These are phyloP conservation scores for Takifugu ocellatus DNA, from an alignment of 2,797 vertebrate genomes.

Conservation along the genomic window DNA sequence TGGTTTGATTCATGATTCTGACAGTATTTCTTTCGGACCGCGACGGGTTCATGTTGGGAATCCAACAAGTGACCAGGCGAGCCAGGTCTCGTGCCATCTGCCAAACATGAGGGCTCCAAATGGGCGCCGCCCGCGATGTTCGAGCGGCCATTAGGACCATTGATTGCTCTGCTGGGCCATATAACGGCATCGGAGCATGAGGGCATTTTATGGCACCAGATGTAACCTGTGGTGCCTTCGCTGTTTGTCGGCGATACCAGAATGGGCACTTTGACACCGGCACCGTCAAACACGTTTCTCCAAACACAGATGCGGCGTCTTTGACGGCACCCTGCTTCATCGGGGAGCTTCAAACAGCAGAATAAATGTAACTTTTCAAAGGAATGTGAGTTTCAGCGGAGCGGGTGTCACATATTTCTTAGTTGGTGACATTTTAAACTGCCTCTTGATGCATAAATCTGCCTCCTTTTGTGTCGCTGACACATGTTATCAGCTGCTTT, in stretches of 20 bases:
- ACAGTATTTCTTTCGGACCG: no score
- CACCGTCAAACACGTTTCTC: no score
- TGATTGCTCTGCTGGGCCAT: conserved; percentile 47
- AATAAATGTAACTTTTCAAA: background rate
- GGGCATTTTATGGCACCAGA: conserved; percentile 33
- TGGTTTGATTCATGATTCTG: no score
- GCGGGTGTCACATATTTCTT: background rate
- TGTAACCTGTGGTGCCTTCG: conserved; percentile 29
- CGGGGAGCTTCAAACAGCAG: background rate
- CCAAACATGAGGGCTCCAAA: conserved; percentile 29
- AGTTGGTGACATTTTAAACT: conserved; percentile 35
- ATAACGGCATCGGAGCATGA: conserved; percentile 26
- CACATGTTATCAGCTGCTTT: conserved; percentile 15
- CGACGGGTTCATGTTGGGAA: no score
- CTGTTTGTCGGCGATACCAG: conserved; percentile 14
- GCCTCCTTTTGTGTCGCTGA: conserved; percentile 17
- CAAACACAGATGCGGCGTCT: no score
- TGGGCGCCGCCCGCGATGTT: conserved; percentile 30
- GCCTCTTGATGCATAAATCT: conserved; percentile 14
- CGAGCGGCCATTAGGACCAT: conserved; percentile 31
- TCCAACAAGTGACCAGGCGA: conserved; percentile 7
- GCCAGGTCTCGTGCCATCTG: conserved; percentile 40
- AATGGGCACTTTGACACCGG: no score
- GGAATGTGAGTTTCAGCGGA: background rate
- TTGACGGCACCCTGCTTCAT: background rate